Conservation (phyloP, 2,888 invertebrate species). For the Gymnosoma rotundatum region DNA sequence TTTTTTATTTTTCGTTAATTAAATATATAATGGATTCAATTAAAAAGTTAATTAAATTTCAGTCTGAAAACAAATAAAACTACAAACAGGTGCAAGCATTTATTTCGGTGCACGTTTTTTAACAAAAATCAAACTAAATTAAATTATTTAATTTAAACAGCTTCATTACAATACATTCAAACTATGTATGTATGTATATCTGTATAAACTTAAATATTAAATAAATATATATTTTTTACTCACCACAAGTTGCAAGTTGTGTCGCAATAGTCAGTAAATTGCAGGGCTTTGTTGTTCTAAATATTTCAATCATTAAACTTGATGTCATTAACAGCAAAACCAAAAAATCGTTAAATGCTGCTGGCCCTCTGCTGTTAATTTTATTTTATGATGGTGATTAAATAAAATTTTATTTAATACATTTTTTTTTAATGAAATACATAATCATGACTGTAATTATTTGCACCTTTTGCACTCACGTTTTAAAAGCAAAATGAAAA, state of each 20-base stretch:
- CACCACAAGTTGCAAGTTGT: constrained; percentile 34
- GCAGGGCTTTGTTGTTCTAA: constrained; percentile 21
- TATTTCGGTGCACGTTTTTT: no score
- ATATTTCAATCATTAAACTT: constrained; percentile 33
- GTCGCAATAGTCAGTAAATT: constrained; percentile 10
- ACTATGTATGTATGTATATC: no score
- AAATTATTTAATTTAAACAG: no score
- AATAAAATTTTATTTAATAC: constrained; percentile 55
- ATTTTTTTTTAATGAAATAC: constrained; percentile 45
- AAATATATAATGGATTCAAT: no score
- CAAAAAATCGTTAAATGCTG: constrained; percentile 29
- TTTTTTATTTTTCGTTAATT: no score
- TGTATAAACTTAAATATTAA: no score
- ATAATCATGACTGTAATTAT: constrained; percentile 50
- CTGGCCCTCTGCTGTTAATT: constrained; percentile 35
- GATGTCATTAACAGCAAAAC: constrained; percentile 38
- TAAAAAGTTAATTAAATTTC: no score
- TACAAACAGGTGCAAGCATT: no score
- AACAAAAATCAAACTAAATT: no score
- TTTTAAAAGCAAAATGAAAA: constrained; percentile 29
- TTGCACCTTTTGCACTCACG: constrained; percentile 58
- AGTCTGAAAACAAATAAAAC: no score
- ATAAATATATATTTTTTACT: constrained; percentile 6
- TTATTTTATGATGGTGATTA: constrained; percentile 41
- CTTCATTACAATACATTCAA: no score